phyloP scores from a whole-genome alignment of 2,113 vertebrate genomes.

The Malurus alboscapulatus region DNA sequence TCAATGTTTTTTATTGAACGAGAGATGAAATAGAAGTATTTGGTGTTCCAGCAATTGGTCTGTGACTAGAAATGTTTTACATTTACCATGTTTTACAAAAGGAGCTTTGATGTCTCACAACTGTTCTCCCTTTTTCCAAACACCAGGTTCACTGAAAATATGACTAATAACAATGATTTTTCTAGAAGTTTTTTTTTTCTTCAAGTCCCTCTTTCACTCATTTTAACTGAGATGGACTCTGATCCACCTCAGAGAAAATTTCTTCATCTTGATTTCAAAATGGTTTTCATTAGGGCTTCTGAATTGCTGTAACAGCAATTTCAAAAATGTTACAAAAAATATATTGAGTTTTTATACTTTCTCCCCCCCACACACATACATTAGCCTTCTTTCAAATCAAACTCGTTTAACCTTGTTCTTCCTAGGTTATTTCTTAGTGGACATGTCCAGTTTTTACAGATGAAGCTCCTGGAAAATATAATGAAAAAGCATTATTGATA shows the following conservation, averaged over 20 bases:
- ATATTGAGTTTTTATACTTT: not conserved
- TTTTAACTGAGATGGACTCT: not conserved
- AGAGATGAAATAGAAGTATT: not conserved
- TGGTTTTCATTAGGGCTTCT: not conserved
- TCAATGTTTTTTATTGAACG: not conserved
- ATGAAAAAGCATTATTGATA: not conserved
- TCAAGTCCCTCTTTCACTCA: not conserved
- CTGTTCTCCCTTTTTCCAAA: not conserved
- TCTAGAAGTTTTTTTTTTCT: not conserved
- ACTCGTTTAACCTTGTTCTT: not conserved
- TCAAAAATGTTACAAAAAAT: not conserved
- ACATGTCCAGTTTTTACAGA: not conserved
- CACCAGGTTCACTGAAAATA: not conserved
- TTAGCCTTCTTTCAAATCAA: not conserved
- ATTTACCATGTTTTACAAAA: not conserved
- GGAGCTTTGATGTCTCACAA: not conserved
- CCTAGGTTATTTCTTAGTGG: not conserved
- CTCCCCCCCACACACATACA: too few species aligned
- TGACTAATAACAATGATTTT: not conserved
- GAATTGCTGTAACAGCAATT: not conserved
- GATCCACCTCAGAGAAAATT: not conserved
- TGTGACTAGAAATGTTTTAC: not conserved
- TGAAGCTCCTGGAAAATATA: not conserved
- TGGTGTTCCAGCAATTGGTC: not conserved
- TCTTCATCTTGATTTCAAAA: not conserved